Evolutionary conservation across 2,797 vertebrate genomes (phyloP).

Genomic region (Enteromius paludinosus): DNA sequence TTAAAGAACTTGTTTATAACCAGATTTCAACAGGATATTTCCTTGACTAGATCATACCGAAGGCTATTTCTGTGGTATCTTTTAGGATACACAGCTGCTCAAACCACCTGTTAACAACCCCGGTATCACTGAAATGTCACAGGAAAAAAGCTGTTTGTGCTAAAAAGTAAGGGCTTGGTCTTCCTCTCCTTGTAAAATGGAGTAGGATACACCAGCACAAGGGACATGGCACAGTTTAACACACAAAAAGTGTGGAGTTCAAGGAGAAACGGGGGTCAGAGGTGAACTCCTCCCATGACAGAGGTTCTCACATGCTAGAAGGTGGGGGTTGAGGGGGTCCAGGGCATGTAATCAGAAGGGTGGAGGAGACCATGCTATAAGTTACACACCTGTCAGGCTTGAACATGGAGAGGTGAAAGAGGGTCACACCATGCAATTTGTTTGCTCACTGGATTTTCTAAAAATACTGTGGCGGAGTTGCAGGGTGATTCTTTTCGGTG

Average conservation of each 20-base stretch:
- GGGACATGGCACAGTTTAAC: conserved; percentile 37
- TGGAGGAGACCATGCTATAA: conserved; percentile 48
- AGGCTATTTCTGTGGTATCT: conserved; percentile 59
- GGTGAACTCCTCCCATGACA: conserved; percentile 44
- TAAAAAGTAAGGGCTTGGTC: conserved; percentile 46
- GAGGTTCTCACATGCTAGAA: conserved; percentile 44
- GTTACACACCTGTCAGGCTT: conserved; percentile 63
- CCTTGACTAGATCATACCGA: conserved; percentile 46
- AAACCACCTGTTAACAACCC: conserved; percentile 61
- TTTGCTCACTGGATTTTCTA: conserved; percentile 53
- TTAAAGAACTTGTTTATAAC: conserved; percentile 66
- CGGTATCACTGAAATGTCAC: conserved; percentile 50
- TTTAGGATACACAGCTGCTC: conserved; percentile 59
- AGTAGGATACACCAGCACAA: conserved; percentile 17
- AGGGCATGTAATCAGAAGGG: conserved; percentile 54
- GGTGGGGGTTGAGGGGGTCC: conserved; percentile 35
- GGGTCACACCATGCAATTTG: conserved; percentile 58
- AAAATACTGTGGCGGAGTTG: conserved; percentile 52
- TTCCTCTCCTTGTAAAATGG: conserved; percentile 42
- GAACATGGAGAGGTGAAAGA: conserved; percentile 46
- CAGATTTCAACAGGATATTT: conserved; percentile 73
- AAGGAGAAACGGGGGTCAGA: conserved; percentile 50
- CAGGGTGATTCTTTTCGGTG: conserved; percentile 52
- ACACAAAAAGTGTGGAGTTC: conserved; percentile 27
- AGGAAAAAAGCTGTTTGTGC: conserved; percentile 49